Base-by-base conservation (phyloP, 2,797 vertebrate species). In the Salmo trutta region DNA sequence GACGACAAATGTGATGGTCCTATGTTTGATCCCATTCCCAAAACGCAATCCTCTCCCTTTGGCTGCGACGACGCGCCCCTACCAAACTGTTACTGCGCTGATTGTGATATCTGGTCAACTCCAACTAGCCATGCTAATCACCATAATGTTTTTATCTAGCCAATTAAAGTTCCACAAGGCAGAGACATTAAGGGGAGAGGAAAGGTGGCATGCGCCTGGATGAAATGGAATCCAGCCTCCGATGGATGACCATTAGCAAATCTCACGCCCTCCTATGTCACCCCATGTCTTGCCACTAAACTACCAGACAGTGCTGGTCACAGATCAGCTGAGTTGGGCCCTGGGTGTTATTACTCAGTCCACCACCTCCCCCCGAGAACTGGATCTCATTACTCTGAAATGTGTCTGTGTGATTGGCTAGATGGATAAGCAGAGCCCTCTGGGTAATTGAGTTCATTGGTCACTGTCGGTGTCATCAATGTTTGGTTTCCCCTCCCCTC, bases 401-500 rank as follows among this genome's bases (percentile, higher is more conserved):
- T 17, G 56, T 21, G 56, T 17, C 5, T 0, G 0, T 59, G 54
- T 59, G 56, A 59, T 59, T 59, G 56, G 56, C 56, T 21, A 59
- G 56, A 8, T 1, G 6, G 19, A 21, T 59, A 19, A n/a, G 54
- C 54, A 1, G 5, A 2, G 54, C 54, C n/a, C 56, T 59, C 19
- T 59, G 56, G 56, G 2, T 59, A 89, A 92, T 88, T 87, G 79
- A 75, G 81, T 83, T 90, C 73, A 85, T 59, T 67, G 79, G 75
- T 83, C n/a, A 8, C 19, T 6, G 19, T 72, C 72, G n/a, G 81
- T 76, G 83, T 78, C 82, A 69, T 5, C 31, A 3, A 0, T 68
- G 59, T 80, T 84, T 80, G 75, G 78, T 78, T 59, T 79, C 27
- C 64, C 64, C 64, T 66, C 64, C 12, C 12, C 64, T 66, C 10